These are phyloP conservation scores for Strix occidentalis DNA, from an alignment of 2,797 vertebrate genomes.

Conservation along the genomic window DNA sequence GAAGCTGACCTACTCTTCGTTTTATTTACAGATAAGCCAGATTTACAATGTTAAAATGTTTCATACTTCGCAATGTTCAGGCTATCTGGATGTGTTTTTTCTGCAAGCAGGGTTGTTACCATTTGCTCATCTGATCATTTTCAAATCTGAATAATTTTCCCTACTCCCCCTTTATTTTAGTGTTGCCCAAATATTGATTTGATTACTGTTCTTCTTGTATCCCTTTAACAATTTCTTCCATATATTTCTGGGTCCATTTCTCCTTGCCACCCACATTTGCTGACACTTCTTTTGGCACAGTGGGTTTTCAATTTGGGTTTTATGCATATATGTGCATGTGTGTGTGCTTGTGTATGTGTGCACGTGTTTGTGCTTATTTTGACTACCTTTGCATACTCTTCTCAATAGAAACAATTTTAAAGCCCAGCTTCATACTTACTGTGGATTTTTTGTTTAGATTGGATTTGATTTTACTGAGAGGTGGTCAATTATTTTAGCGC, in stretches of 20 bases:
- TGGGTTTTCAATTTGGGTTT: constrained; percentile 9
- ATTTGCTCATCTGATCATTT: background rate
- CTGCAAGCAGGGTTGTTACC: background rate
- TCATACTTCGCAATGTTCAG: background rate
- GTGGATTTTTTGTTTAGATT: background rate
- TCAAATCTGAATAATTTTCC: background rate
- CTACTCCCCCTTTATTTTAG: background rate
- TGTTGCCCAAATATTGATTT: background rate
- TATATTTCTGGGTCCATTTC: constrained; percentile 28
- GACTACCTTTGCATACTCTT: constrained; percentile 25
- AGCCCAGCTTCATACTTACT: background rate
- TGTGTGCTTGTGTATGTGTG: background rate
- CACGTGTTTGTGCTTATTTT: constrained; percentile 16
- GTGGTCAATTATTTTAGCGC: background rate
- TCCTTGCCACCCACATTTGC: constrained; percentile 24
- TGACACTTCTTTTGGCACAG: constrained; percentile 52
- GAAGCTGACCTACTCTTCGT: background rate
- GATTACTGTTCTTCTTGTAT: background rate
- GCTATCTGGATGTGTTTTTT: background rate
- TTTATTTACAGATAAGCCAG: background rate
- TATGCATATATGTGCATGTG: background rate
- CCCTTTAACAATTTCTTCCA: background rate
- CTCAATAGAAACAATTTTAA: constrained; percentile 60
- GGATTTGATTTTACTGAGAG: background rate
- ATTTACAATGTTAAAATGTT: background rate